Percentiles rank a stretch among this genome's conserved stretches.
These are phyloP conservation scores for Drosophila algonquin DNA, from an alignment of 2,888 invertebrate genomes.

Conservation along the genomic window DNA sequence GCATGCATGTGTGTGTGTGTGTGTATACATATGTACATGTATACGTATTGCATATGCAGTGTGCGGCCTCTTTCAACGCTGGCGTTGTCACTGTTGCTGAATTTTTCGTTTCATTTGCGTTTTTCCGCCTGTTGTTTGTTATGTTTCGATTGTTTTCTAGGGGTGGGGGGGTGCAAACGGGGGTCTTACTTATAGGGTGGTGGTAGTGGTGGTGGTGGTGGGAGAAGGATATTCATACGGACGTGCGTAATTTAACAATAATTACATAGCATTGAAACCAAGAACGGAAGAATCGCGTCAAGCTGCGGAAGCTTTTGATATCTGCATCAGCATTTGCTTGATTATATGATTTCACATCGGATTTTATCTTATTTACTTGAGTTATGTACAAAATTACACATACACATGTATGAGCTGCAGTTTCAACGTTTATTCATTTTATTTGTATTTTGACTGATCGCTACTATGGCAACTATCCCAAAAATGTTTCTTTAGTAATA, in stretches of 20 bases:
- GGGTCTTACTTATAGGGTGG: neutral
- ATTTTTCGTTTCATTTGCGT: constrained; percentile 57
- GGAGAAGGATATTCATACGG: neutral
- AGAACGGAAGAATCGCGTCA: neutral
- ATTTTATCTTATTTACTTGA: neutral
- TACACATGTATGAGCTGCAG: neutral
- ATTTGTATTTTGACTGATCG: neutral
- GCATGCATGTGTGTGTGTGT: neutral
- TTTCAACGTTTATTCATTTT: neutral
- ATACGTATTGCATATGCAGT: neutral
- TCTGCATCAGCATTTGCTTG: neutral
- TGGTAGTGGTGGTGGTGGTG: neutral
- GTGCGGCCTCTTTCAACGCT: constrained; percentile 25
- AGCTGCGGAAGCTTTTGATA: neutral
- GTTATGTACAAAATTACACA: neutral
- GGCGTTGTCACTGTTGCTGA: constrained; percentile 43
- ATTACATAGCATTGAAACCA: neutral
- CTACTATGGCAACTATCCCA: neutral
- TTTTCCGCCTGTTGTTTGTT: constrained; percentile 56
- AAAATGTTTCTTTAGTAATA: too few species aligned
- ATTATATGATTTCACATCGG: neutral
- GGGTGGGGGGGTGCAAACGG: neutral
- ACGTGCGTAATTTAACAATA: neutral
- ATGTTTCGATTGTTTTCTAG: constrained; percentile 24
- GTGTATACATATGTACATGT: too few species aligned